Evolutionary conservation across 2,113 vertebrate species (phyloP).

Genomic region (Salvator merianae): DNA sequence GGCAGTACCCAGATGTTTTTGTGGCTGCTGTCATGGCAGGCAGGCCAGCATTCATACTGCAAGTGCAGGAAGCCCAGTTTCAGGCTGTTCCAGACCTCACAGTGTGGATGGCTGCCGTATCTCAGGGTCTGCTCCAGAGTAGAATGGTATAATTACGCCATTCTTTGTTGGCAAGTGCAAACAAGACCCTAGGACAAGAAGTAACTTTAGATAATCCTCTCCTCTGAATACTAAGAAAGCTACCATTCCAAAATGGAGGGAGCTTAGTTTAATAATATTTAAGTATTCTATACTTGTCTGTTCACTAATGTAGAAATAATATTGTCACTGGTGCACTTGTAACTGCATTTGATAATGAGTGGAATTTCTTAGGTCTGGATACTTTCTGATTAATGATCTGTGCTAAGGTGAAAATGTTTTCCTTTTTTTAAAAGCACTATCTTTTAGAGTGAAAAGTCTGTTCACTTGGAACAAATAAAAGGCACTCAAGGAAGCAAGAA

Average conservation of each 20-base stretch:
- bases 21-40: too few relatives aligned
- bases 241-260: neutral
- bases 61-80: too few relatives aligned
- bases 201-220: too few relatives aligned
- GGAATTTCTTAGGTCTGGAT: conserved; percentile 6
- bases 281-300: neutral
- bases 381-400: neutral
- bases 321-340: conserved; percentile 21
- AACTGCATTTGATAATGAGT: conserved; percentile 20
- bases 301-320: conserved; percentile 4
- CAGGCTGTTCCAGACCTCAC: too few relatives aligned
- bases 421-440: conserved; percentile 46
- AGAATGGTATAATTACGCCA: too few relatives aligned
- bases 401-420: conserved; percentile 31
- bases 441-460: conserved; percentile 29
- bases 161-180: too few relatives aligned
- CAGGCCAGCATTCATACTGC: too few relatives aligned
- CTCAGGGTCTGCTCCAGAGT: too few relatives aligned
- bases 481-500: conserved; percentile 29
- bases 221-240: neutral
- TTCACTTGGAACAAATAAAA: conserved; percentile 47
- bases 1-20: too few relatives aligned
- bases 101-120: too few relatives aligned
- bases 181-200: neutral
- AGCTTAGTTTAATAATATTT: neutral